Evolutionary conservation across 2,888 invertebrate species (phyloP).

Genomic region (Lacanobia wlatinum): DNA sequence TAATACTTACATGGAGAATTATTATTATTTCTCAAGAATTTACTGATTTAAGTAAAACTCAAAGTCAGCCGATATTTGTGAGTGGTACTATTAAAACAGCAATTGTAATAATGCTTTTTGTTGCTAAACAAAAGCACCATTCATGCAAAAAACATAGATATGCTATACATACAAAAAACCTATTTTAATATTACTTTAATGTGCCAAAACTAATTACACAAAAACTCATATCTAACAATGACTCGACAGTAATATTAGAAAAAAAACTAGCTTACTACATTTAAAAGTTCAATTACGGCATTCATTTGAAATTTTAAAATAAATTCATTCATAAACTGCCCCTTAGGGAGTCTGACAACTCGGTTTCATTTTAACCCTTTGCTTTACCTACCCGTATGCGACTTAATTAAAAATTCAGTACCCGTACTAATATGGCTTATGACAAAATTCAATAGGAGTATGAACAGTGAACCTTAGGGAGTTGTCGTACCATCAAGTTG

Average conservation of each 20-base stretch:
- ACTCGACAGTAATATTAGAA: conserved; percentile 2
- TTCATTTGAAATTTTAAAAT: conserved; percentile 67
- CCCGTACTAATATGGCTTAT: conserved; percentile 57
- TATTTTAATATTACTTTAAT: background rate
- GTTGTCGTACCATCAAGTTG: conserved; percentile 26
- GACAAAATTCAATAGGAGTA: conserved; percentile 55
- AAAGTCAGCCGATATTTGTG: too few relatives aligned
- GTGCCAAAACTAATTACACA: conserved; percentile 8
- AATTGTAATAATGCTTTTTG: too few relatives aligned
- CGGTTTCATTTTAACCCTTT: conserved; percentile 68
- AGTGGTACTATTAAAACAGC: too few relatives aligned
- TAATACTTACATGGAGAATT: too few relatives aligned
- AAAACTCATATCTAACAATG: conserved; percentile 20
- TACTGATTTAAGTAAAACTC: too few relatives aligned
- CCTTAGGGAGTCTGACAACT: conserved; percentile 69
- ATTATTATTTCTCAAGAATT: too few relatives aligned
- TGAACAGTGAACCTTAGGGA: conserved; percentile 43
- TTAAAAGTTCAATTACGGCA: conserved; percentile 44
- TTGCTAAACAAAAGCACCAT: too few relatives aligned
- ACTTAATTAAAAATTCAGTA: conserved; percentile 64
- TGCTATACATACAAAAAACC: background rate
- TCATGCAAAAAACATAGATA: background rate
- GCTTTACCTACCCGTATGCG: conserved; percentile 46
- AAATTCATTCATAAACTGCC: conserved; percentile 69
- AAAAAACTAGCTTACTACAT: conserved; percentile 35